Conservation (phyloP, 2,888 invertebrate species). For the Cremastinae sp. region DNA sequence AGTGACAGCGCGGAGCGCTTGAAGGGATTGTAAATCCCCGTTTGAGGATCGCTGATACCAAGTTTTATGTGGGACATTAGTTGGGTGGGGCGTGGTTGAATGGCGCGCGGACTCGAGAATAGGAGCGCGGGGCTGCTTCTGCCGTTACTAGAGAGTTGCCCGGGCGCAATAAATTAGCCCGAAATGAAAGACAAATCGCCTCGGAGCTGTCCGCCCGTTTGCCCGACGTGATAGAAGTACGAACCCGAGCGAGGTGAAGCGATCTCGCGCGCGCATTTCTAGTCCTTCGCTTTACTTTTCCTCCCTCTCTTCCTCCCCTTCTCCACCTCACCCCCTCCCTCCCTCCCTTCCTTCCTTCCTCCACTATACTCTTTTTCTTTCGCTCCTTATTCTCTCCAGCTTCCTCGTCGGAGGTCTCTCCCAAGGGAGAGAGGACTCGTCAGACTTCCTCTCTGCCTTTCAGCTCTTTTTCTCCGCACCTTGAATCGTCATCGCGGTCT, state of each 20-base stretch:
- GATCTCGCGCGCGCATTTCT: constrained; percentile 64
- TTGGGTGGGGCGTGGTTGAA: constrained; percentile 80
- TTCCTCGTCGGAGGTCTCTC: constrained; percentile 30
- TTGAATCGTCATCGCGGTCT: neutral
- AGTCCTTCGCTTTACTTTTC: constrained; percentile 38
- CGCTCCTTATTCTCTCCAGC: constrained; percentile 54
- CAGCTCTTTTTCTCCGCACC: constrained; percentile 8
- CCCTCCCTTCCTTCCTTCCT: constrained; percentile 56
- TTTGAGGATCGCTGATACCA: constrained; percentile 81
- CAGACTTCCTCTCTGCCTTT: constrained; percentile 35
- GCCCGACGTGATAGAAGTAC: constrained; percentile 79
- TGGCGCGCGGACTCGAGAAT: constrained; percentile 73
- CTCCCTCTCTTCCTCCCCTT: constrained; percentile 45
- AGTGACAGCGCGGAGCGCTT: constrained; percentile 78
- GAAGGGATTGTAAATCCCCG: constrained; percentile 81
- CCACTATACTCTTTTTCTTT: constrained; percentile 59
- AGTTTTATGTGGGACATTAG: constrained; percentile 81
- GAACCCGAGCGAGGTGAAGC: constrained; percentile 74
- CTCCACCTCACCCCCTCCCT: constrained; percentile 52
- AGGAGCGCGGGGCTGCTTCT: constrained; percentile 69
- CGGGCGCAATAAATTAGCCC: constrained; percentile 80
- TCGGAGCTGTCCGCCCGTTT: constrained; percentile 80
- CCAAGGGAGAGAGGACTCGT: neutral
- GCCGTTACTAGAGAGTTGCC: constrained; percentile 65
- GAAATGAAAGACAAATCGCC: constrained; percentile 81